phyloP scores from a whole-genome alignment of 2,888 invertebrate genomes.

The Amiota mariae region DNA sequence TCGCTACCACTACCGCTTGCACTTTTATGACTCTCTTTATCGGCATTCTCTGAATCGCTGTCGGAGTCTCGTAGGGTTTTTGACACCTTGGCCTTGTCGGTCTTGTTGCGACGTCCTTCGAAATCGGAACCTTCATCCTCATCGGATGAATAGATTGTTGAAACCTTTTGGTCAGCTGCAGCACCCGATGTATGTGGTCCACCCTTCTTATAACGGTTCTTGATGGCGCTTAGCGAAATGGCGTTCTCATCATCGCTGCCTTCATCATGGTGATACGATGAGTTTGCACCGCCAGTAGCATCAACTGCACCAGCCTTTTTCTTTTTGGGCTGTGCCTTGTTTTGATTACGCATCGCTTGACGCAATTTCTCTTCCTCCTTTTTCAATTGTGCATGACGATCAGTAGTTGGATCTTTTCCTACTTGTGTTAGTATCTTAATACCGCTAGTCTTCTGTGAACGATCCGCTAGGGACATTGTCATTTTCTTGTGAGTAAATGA shows the following conservation, averaged over 20 bases:
- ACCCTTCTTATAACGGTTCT: constrained; percentile 91
- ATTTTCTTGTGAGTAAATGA: constrained; percentile 99
- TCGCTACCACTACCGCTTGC: constrained; percentile 49
- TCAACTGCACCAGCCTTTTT: constrained; percentile 72
- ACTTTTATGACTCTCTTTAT: constrained; percentile 65
- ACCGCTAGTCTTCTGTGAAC: constrained; percentile 92
- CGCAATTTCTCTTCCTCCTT: constrained; percentile 97
- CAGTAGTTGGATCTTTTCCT: constrained; percentile 90
- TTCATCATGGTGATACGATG: constrained; percentile 78
- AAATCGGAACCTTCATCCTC: constrained; percentile 85
- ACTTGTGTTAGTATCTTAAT: constrained; percentile 95
- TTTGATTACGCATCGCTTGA: constrained; percentile 84
- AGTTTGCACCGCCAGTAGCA: constrained; percentile 67
- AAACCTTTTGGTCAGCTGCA: constrained; percentile 59
- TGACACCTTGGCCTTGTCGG: constrained; percentile 84
- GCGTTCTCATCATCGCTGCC: constrained; percentile 95
- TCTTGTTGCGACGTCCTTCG: constrained; percentile 81
- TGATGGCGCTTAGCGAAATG: constrained; percentile 94
- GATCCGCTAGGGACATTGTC: constrained; percentile 96
- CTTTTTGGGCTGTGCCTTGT: constrained; percentile 76
- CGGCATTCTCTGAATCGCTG: constrained; percentile 74
- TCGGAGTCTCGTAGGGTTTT: constrained; percentile 89
- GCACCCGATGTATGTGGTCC: constrained; percentile 41
- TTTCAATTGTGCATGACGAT: constrained; percentile 92
- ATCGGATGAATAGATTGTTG: constrained; percentile 90